phyloP scores from a whole-genome alignment of 2,113 vertebrate genomes.

The Thryonomys swinderianus region DNA sequence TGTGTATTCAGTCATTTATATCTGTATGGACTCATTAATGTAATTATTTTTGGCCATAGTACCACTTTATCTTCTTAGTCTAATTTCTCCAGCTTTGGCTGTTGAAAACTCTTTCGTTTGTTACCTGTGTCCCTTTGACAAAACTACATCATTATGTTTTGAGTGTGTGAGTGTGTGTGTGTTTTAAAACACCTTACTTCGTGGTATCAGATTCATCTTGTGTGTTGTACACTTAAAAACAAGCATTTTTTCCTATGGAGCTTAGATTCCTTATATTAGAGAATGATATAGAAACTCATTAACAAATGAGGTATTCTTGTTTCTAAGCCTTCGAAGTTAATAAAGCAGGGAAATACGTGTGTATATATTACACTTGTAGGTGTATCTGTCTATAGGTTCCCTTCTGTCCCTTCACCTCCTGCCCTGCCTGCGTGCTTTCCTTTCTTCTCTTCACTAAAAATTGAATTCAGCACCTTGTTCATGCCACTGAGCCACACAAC shows the following conservation, averaged over 20 bases:
- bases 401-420: not conserved
- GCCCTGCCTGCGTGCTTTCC: not conserved
- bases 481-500: not conserved
- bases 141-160: not conserved
- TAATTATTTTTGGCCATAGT: not conserved
- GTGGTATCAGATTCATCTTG: not conserved
- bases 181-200: not conserved
- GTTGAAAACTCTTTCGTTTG: not conserved
- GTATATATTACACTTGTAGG: not conserved
- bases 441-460: not conserved
- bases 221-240: not conserved
- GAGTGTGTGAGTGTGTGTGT: not conserved
- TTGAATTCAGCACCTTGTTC: not conserved
- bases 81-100: not conserved
- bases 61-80: constrained; percentile 15
- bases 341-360: not conserved
- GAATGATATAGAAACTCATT: constrained; percentile 18
- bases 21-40: not conserved
- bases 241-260: not conserved
- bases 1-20: not conserved
- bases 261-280: constrained; percentile 6
- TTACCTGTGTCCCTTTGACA: not conserved
- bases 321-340: not conserved
- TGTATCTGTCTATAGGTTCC: not conserved
- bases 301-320: not conserved